Evolutionary conservation across 2,113 vertebrate genomes (phyloP), one percentile per base, ranked within the genome.

Genomic region (Lampris incognitus): DNA sequence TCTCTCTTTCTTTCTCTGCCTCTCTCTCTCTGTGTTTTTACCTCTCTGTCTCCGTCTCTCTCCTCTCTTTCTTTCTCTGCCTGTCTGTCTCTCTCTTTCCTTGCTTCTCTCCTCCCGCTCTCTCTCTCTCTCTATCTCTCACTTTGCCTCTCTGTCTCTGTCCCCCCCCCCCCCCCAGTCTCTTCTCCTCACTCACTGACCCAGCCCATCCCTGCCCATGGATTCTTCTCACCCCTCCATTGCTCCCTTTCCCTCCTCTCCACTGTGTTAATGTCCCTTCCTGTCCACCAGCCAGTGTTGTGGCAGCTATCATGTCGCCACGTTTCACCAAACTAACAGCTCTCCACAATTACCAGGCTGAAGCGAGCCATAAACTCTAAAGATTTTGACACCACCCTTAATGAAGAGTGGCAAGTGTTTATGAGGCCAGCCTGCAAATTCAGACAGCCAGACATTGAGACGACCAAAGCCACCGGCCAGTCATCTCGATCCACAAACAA

Each of bases 281-380:
- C 48, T 39, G 71, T 76, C 55, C 74, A 76, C 68, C 76, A 55
- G 50, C 55, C 52, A 67, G 39, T 82, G 78, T 80, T 74, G 69
- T 85, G 76, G 74, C 82, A 84, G 82, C 82, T 84, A 85, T 88
- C 82, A 78, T 69, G 83, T 88, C 87, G 86, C 82, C 79, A 72
- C 58, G 2, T 83, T 79, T 83, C 71, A 82, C 64, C 13, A 41
- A 76, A 83, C 76, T 69, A 66, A 59, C 50, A 61, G 68, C 73
- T 78, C 74, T 72, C 40, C 39, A 48, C 87, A 89, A 90, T 91
- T 83, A 87, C 76, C 80, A 84, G 84, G 79, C 24, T 87, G 74
- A 72, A 83, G 49, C 13, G 62, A 76, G 64, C 83, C 68, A 81
- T 86, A 88, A 85, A 89, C 89, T 81, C 74, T 80, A 70, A 48